These are phyloP conservation scores for Cheilinus undulatus DNA, from an alignment of 2,113 vertebrate species.

Conservation along the genomic window DNA sequence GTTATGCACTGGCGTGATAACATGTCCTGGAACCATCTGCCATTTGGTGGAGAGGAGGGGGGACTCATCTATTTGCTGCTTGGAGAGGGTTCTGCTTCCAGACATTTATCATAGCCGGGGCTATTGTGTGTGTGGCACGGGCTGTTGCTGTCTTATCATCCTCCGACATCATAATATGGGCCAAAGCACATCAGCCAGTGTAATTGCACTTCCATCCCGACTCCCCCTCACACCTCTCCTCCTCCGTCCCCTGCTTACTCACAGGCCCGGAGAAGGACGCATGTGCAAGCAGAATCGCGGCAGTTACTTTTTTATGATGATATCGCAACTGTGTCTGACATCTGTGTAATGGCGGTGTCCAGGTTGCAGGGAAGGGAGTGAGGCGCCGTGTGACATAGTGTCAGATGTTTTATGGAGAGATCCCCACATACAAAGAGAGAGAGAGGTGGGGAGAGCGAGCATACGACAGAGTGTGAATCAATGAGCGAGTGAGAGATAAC, in stretches of 20 bases:
- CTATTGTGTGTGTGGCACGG: slow-evolving; percentile 39
- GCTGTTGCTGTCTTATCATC: slow-evolving; percentile 61
- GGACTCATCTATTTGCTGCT: slow-evolving; percentile 65
- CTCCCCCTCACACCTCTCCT: slow-evolving; percentile 41
- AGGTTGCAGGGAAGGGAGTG: slow-evolving; percentile 49
- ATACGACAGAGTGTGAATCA: slow-evolving; percentile 22
- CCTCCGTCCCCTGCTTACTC: slow-evolving; percentile 48
- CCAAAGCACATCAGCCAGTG: slow-evolving; percentile 73
- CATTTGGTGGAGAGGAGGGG: slow-evolving; percentile 45
- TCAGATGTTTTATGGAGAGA: slow-evolving; percentile 67
- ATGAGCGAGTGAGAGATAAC: slow-evolving; percentile 39
- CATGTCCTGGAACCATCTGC: slow-evolving; percentile 43
- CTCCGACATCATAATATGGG: slow-evolving; percentile 71
- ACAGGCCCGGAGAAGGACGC: slow-evolving; percentile 3
- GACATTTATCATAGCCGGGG: slow-evolving; percentile 61
- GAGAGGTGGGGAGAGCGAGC: not conserved
- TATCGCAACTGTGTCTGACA: slow-evolving; percentile 76
- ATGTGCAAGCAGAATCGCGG: not conserved
- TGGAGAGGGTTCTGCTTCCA: slow-evolving; percentile 53
- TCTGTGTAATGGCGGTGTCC: slow-evolving; percentile 76
- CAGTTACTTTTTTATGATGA: slow-evolving; percentile 74
- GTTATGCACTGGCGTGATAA: slow-evolving; percentile 17
- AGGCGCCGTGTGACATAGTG: slow-evolving; percentile 46
- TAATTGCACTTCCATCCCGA: slow-evolving; percentile 73
- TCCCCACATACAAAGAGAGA: slow-evolving; percentile 22